These are phyloP conservation scores for Tenrec ecaudatus DNA, from an alignment of 2,113 vertebrate species.

Conservation along the genomic window DNA sequence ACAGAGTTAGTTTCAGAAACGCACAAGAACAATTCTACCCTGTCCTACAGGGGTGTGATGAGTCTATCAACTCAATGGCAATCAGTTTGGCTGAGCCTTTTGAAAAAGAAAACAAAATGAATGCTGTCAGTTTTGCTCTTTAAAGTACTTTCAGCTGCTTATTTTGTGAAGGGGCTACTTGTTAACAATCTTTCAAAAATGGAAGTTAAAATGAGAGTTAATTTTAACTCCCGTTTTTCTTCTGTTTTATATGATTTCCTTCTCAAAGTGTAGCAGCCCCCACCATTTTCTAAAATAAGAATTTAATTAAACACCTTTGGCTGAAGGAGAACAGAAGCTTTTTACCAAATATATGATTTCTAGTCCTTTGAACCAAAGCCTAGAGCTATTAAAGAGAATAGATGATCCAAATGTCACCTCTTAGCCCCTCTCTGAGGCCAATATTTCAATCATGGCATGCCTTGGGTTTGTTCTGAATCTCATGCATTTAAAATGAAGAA, in stretches of 20 bases:
- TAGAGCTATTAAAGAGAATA: conserved; percentile 12
- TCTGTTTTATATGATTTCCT: conserved; percentile 43
- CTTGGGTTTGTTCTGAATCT: neutral
- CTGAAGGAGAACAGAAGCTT: conserved; percentile 16
- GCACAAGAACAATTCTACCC: too few species aligned
- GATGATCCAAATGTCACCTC: neutral
- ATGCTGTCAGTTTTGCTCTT: neutral
- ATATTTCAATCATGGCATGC: neutral
- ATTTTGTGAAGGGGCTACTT: conserved; percentile 19
- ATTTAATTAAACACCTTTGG: conserved; percentile 22
- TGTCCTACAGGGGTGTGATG: too few species aligned
- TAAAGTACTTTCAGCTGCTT: conserved; percentile 28
- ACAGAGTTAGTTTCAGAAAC: too few species aligned
- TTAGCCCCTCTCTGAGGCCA: neutral
- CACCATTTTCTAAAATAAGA: conserved; percentile 32
- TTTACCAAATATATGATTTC: neutral
- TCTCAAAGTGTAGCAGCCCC: conserved; percentile 13
- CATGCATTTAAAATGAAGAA: conserved; percentile 30
- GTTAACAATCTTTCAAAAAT: conserved; percentile 1
- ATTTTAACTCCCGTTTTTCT: conserved; percentile 34
- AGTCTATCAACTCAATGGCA: too few species aligned
- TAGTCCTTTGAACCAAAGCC: neutral
- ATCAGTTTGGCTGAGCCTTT: too few species aligned
- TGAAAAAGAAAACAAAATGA: neutral
- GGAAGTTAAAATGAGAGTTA: conserved; percentile 29